Base-by-base conservation (phyloP, 2,888 invertebrate genomes). In the Cecidostiba fungosa region DNA sequence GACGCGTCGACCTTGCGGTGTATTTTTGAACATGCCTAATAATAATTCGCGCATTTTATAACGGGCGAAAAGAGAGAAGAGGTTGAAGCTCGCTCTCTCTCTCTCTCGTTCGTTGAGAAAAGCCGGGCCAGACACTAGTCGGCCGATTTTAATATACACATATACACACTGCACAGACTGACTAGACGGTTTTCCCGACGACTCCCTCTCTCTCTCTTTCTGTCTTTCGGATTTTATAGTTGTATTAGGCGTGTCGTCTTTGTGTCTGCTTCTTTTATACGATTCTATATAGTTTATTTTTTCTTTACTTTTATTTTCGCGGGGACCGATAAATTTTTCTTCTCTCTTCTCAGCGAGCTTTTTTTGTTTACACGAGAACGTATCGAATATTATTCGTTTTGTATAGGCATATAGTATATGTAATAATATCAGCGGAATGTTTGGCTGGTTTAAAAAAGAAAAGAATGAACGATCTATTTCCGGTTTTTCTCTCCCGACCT, bases 41-140 rank as follows among this genome's bases (percentile, higher is more conserved):
- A 93, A 93, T 93, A 93, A 92, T 91, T 89, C 89, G 90, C 90
- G 89, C 90, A 91, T 92, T 92, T 93, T 93, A 92, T 92, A 93
- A 91, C 90, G 87, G 77, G 23, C 54, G 39, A 62, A 72, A 59
- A 70, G 72, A 81, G 69, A 73, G 36, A 62, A 77, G 66, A 66
- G 86, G 84, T 85, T 50, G 79, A 54, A 69, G 70, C 43, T 73
- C 47, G 84, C 69, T 50, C 23, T 62, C 39, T n/a, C n/a, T n/a
- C n/a, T n/a, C n/a, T n/a, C n/a, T 73, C 47, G 84, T 66, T 50
- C 23, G 77, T 23, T 29, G 73, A 66, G 43, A 50, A 66, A 76
- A 36, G 39, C 50, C 4, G 74, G 16, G 19, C 16, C 50, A 74
- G 47, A 39, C 29, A 3, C 43, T 66, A 29, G 14, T 66, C 47